Base-by-base conservation (phyloP, 2,797 vertebrate species). In the Peromyscus melanophrys region DNA sequence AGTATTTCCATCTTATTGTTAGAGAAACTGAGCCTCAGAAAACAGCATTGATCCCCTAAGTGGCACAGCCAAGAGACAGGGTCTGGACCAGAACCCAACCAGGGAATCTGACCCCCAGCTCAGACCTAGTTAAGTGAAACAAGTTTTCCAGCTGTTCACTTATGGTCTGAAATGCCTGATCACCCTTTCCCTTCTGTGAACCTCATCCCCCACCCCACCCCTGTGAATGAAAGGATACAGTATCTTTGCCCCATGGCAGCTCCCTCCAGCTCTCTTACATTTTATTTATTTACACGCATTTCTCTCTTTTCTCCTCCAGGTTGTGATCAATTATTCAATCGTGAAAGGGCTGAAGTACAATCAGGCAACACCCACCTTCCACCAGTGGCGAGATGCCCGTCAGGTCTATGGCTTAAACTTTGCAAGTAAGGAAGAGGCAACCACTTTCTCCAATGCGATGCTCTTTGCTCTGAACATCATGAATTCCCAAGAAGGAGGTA, bases 321-420 rank as follows among this genome's bases (percentile, higher is more conserved):
- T 99, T 98, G 99, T 99, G 98, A 99, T 99, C 98, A 99, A 99
- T 99, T 99, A 99, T 99, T 99, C 99, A 97, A 99, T 99, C 97
- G 99, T 99, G 98, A 99, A 99, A 97, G 99, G 99, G 91, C 98
- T 99, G 99, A 99, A 99, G 98, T 99, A 99, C 99, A 99, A 99
- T 98, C 99, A 99, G 98, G 99, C 99, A 90, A 99, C 99, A 0
- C 99, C 99, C 1, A 99, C 99, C 97, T 99, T 99, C 98, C 99
- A 99, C 98, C 99, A 99, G 99, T 99, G 99, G 99, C 99, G 99
- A 59, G 99, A 99, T 1, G 99, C 99, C 94, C 99, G 99, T 61
- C 99, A 99, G 98, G 99, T 99, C 95, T 99, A 99, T 4, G 99
- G 99, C 97, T 98, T 99, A 97, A 99, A 99, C 98, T 99, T 99